phyloP scores from a whole-genome alignment of 2,113 vertebrate genomes.

The Gallinago undulata region DNA sequence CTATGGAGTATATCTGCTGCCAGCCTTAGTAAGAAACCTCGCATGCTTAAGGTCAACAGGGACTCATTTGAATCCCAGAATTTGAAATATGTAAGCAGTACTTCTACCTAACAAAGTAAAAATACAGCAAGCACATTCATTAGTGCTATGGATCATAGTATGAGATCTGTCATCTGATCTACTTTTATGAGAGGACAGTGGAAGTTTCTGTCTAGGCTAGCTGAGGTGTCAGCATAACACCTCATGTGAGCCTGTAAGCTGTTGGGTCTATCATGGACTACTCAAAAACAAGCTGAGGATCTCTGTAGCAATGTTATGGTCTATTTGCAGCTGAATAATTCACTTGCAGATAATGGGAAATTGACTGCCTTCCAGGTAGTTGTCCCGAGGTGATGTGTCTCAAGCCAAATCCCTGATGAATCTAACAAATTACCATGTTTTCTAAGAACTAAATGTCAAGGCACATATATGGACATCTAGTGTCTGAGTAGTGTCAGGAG shows the following conservation, averaged over 20 bases:
- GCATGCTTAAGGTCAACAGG: rapidly evolving
- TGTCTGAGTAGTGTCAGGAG: background rate
- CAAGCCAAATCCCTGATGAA: background rate
- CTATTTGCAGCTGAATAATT: background rate
- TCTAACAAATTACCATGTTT: background rate
- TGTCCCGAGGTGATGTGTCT: background rate
- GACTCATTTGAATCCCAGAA: background rate
- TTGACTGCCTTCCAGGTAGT: background rate
- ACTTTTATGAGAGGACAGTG: background rate
- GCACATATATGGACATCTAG: background rate
- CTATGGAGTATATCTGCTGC: background rate
- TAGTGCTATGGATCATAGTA: background rate
- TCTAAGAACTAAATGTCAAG: background rate
- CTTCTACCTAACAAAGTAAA: background rate
- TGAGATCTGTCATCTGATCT: background rate
- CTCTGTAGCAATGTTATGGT: background rate
- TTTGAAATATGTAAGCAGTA: background rate
- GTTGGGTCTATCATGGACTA: background rate
- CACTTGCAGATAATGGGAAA: background rate
- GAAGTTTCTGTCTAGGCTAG: background rate
- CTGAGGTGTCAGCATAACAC: background rate
- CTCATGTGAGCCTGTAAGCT: background rate
- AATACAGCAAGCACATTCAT: background rate
- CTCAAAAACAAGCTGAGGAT: background rate
- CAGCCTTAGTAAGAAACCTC: background rate